phyloP scores from a whole-genome alignment of 2,888 invertebrate species.

The Amblyjoppa proteus region DNA sequence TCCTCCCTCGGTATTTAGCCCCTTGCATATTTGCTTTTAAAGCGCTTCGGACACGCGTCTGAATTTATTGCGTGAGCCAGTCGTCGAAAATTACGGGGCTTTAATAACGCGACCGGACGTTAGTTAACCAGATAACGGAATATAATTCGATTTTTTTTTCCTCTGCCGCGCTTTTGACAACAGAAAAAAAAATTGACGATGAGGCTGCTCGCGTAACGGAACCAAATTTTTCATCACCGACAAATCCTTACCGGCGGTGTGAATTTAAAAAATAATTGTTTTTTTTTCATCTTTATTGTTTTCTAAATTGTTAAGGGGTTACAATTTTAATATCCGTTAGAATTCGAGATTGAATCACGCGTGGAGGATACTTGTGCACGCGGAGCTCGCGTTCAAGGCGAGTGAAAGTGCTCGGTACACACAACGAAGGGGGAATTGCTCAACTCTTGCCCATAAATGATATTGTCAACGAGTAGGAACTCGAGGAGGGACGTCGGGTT shows the following conservation, averaged over 20 bases:
- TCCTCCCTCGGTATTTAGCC: not conserved
- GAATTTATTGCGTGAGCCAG: constrained; percentile 41
- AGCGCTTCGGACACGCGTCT: constrained; percentile 23
- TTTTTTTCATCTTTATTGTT: not conserved
- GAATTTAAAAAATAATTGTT: not conserved
- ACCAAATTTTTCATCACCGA: not conserved
- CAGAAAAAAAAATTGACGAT: not conserved
- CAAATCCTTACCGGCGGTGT: not conserved
- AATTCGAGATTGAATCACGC: constrained; percentile 61
- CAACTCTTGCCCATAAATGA: constrained; percentile 83
- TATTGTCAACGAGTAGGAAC: constrained; percentile 78
- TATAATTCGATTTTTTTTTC: not conserved
- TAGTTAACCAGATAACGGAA: constrained; percentile 17
- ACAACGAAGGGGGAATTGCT: constrained; percentile 77
- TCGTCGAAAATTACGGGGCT: constrained; percentile 5
- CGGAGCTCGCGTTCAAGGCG: constrained; percentile 76
- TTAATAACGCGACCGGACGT: constrained; percentile 4
- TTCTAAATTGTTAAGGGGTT: not conserved
- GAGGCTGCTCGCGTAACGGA: not conserved
- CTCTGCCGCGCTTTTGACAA: not conserved
- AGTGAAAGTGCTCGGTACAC: constrained; percentile 83
- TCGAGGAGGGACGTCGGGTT: constrained; percentile 23
- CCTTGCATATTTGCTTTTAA: not conserved
- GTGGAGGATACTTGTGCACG: constrained; percentile 74
- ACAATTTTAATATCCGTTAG: constrained; percentile 54